Conservation (phyloP, 2,113 vertebrate genomes). For the Gopherus evgoodei region DNA sequence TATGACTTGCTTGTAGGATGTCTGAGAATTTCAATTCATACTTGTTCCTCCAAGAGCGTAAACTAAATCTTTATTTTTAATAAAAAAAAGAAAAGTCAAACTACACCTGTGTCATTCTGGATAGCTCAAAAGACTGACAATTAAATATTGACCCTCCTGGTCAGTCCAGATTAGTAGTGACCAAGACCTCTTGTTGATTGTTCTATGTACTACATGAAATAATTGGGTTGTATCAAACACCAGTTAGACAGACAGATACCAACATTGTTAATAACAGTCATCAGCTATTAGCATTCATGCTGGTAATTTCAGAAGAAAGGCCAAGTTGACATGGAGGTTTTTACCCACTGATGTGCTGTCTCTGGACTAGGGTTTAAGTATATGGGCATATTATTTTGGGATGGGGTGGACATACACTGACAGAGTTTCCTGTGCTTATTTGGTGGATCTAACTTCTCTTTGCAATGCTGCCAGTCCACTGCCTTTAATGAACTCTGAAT, state of each 20-base stretch:
- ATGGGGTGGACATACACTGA: background rate
- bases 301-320: background rate
- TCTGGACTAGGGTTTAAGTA: background rate
- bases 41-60: background rate
- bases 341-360: background rate
- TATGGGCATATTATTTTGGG: background rate
- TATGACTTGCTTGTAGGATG: background rate
- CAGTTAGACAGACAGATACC: background rate
- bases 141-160: background rate
- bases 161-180: background rate
- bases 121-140: background rate
- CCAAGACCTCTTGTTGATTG: background rate
- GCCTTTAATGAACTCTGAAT: background rate
- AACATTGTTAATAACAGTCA: background rate
- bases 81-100: background rate
- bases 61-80: background rate
- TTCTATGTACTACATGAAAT: background rate
- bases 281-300: background rate
- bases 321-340: background rate
- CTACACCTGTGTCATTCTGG: background rate
- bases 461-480: background rate
- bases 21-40: background rate
- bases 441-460: background rate
- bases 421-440: fast-evolving
- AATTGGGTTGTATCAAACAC: background rate